phyloP scores from a whole-genome alignment of 2,888 invertebrate species.

The Tenthredo notha region DNA sequence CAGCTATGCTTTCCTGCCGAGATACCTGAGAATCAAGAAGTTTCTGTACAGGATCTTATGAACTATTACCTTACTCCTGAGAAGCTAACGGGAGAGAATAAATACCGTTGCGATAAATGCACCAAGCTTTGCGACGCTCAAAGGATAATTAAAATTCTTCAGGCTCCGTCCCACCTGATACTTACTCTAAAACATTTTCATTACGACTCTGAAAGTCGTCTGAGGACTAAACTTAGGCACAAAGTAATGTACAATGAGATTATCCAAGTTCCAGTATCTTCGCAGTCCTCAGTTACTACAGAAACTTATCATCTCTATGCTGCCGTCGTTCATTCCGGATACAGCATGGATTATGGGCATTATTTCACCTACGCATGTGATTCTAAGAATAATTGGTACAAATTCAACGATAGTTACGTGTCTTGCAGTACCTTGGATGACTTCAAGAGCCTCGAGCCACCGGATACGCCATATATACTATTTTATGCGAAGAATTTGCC shows the following conservation, averaged over 20 bases:
- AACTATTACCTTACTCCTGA: slow-evolving; percentile 90
- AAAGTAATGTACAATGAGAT: slow-evolving; percentile 83
- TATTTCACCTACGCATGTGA: slow-evolving; percentile 92
- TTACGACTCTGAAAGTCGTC: slow-evolving; percentile 85
- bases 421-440: slow-evolving; percentile 82
- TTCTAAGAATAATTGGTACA: slow-evolving; percentile 85
- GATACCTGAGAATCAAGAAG: slow-evolving; percentile 76
- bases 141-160: slow-evolving; percentile 84
- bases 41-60: slow-evolving; percentile 88
- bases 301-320: slow-evolving; percentile 88
- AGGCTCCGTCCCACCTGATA: slow-evolving; percentile 88
- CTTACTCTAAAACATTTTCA: slow-evolving; percentile 89
- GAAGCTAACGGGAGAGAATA: slow-evolving; percentile 88
- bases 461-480: slow-evolving; percentile 91
- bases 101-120: slow-evolving; percentile 90
- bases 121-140: slow-evolving; percentile 88
- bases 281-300: slow-evolving; percentile 61
- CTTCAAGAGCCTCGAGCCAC: slow-evolving; percentile 83
- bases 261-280: slow-evolving; percentile 77
- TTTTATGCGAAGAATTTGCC: slow-evolving; percentile 82
- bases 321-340: slow-evolving; percentile 91
- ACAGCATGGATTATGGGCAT: slow-evolving; percentile 91
- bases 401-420: slow-evolving; percentile 91
- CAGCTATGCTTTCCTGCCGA: slow-evolving; percentile 87
- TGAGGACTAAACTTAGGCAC: slow-evolving; percentile 90